These are phyloP conservation scores for Diaperis boleti DNA, from an alignment of 2,888 invertebrate species.

Conservation along the genomic window DNA sequence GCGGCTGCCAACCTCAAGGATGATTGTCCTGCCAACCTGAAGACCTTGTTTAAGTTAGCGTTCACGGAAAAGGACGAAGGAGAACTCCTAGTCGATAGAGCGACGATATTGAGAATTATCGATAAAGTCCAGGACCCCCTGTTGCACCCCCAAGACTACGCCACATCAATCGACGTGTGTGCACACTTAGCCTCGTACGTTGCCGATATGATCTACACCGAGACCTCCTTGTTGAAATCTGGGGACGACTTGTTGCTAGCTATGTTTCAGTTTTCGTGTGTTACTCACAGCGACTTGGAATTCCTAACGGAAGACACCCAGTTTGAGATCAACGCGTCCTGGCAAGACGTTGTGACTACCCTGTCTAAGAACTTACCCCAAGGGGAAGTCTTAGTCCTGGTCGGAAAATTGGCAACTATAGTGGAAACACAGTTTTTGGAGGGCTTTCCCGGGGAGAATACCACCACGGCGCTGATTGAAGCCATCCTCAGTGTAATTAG, in stretches of 20 bases:
- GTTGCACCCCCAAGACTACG: constrained; percentile 51
- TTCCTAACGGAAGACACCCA: constrained; percentile 67
- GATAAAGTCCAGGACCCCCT: constrained; percentile 63
- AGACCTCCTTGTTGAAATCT: constrained; percentile 63
- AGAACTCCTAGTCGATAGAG: constrained; percentile 64
- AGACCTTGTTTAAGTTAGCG: constrained; percentile 59
- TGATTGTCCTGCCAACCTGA: constrained; percentile 58
- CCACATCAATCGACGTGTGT: constrained; percentile 64
- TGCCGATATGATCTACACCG: constrained; percentile 67
- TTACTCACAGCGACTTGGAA: constrained; percentile 60
- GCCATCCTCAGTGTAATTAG: constrained; percentile 55
- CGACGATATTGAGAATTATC: constrained; percentile 64
- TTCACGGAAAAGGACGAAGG: constrained; percentile 63
- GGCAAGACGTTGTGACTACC: constrained; percentile 69
- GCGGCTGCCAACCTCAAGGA: constrained; percentile 58
- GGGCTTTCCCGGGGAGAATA: constrained; percentile 27
- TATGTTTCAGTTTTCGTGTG: constrained; percentile 67
- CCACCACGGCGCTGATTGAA: constrained; percentile 46
- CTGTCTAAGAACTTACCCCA: constrained; percentile 47
- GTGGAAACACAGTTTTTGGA: constrained; percentile 48
- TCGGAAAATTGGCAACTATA: constrained; percentile 47
- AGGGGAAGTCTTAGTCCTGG: constrained; percentile 43
- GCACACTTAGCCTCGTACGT: constrained; percentile 69
- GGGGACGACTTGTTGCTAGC: constrained; percentile 66
- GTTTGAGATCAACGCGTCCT: constrained; percentile 70